Base-by-base conservation (phyloP, 2,113 vertebrate genomes). In the Erpornis zantholeuca region DNA sequence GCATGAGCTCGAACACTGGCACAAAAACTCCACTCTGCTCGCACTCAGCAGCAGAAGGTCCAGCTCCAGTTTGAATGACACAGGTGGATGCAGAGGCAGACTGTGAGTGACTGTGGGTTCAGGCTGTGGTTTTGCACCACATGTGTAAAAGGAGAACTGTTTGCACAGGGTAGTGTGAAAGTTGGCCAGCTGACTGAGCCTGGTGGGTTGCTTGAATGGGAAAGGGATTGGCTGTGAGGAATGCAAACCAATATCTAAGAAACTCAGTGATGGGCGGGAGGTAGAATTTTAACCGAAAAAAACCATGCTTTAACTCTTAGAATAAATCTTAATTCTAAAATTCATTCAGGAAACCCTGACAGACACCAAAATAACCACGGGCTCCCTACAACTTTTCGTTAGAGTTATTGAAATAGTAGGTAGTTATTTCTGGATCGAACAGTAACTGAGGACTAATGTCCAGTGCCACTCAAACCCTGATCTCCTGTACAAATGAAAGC, bases 271-370 rank as follows among this genome's bases (percentile, higher is more conserved):
- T 64, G 44, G 11, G 44, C 16, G 87, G 29, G 19, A 89, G 22
- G 21, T 19, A 82, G 11, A 52, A 44, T 87, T 91, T 73, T 71
- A 56, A 84, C 33, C 35, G 22, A 21, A 64, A 78, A 84, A 35
- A 3, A 2, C 3, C 4, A 4, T n/a, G 42, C 45, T 81, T 83
- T 57, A 77, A 70, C 81, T 69, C 17, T 78, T 63, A 84, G 77
- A 86, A 53, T 23, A 86, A 66, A 12, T 56, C 23, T 78, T 66
- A 11, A 59, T 92, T 89, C 60, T 71, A 68, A 84, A 95, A 91
- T 56, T n/a, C 35, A 64, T 68, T 82, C 40, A 44, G 21, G 47
- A 95, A 80, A 71, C 12, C 5, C 56, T 81, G 38, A 29, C 72
- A 86, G 64, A 56, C 38, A 60, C 7, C 60, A 92, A 56, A 96